A percentile compares a stretch with the other conserved stretches of the same genome.
phyloP scores from a whole-genome alignment of 1,140 invertebrate species.

The Stegodyphus mimosarum region DNA sequence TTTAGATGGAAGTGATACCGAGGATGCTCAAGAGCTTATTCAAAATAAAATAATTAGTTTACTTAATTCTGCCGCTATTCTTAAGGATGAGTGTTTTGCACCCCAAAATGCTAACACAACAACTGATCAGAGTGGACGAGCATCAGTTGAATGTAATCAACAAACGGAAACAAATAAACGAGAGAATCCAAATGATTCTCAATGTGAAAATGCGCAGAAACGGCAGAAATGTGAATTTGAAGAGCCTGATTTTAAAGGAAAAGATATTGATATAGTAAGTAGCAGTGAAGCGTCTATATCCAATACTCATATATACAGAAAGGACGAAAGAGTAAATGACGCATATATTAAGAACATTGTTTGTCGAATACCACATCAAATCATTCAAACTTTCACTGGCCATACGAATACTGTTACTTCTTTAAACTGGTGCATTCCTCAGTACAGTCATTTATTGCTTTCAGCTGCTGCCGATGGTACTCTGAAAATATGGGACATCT shows the following conservation, averaged over 20 bases:
- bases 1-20: not conserved
- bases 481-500: constrained; percentile 37
- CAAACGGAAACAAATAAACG: not conserved
- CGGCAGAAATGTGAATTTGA: not conserved
- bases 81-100: constrained; percentile 9
- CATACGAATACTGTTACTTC: constrained; percentile 15
- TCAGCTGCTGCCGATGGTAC: constrained; percentile 15
- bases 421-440: constrained; percentile 20
- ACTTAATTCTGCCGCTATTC: constrained; percentile 24
- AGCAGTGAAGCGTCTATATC: not conserved
- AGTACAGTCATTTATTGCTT: constrained; percentile 37
- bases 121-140: not conserved
- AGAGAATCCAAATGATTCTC: not conserved
- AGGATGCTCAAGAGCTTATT: not conserved
- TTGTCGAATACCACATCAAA: constrained; percentile 8
- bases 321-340: constrained; percentile 25
- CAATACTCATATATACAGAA: not conserved
- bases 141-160: not conserved
- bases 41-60: constrained; percentile 19
- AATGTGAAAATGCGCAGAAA: not conserved
- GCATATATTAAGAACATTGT: not conserved
- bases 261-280: not conserved
- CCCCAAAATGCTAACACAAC: not conserved
- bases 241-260: not conserved
- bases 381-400: not conserved